Percentiles rank a stretch among this genome's conserved stretches.
Evolutionary conservation across 1,140 invertebrate species (phyloP).

Genomic region (Nasonia giraulti): DNA sequence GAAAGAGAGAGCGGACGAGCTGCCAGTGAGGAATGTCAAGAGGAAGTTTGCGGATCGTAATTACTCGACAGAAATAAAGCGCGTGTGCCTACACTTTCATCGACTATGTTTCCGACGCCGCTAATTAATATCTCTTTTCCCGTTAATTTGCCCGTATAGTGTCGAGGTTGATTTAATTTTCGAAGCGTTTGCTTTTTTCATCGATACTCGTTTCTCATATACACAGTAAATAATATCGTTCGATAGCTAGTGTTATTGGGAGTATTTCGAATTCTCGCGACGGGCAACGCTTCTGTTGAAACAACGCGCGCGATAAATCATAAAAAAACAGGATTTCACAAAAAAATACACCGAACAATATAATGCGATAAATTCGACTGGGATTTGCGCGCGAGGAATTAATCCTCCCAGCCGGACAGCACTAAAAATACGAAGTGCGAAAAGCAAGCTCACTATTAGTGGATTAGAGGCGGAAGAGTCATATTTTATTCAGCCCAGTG

Average conservation of each 20-base stretch:
- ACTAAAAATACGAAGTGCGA: slow-evolving; percentile 38
- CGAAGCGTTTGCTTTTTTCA: too few species aligned
- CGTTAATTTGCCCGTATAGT: too few species aligned
- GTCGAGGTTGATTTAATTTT: too few species aligned
- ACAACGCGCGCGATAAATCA: too few species aligned
- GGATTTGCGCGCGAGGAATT: slow-evolving; percentile 5
- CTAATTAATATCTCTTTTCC: neutral
- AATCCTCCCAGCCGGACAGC: neutral
- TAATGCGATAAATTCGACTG: neutral
- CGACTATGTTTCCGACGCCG: slow-evolving; percentile 10
- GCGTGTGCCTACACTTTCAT: neutral
- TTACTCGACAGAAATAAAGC: slow-evolving; percentile 46
- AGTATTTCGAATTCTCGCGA: too few species aligned
- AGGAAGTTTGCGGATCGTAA: slow-evolving; percentile 30
- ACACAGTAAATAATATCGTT: too few species aligned
- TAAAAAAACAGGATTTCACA: too few species aligned
- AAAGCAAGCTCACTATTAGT: slow-evolving; percentile 20
- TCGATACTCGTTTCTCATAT: too few species aligned
- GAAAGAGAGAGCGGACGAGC: slow-evolving; percentile 1
- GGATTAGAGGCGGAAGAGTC: slow-evolving; percentile 17
- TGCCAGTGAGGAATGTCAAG: slow-evolving; percentile 22
- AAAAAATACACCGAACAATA: neutral
- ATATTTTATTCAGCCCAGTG: slow-evolving; percentile 30
- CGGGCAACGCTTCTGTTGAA: too few species aligned
- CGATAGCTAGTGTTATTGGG: too few species aligned